phyloP scores from a whole-genome alignment of 2,113 vertebrate species.

The Rattus rattus region DNA sequence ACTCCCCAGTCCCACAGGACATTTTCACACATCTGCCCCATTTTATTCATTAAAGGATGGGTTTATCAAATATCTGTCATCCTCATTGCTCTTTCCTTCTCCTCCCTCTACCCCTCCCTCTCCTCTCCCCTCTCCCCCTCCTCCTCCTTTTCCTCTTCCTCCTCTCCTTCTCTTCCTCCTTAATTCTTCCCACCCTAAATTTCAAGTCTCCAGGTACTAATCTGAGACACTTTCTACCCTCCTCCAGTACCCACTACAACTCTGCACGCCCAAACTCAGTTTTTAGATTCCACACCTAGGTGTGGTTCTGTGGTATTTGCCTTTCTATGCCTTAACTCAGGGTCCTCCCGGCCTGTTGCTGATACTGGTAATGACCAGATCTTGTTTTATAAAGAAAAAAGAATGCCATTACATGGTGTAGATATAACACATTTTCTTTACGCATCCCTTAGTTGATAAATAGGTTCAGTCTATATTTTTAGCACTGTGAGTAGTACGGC shows the following conservation, averaged over 20 bases:
- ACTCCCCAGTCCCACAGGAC: background rate
- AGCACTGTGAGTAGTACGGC: background rate
- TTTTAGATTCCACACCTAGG: background rate
- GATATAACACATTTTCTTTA: background rate
- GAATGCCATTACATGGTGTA: background rate
- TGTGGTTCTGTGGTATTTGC: background rate
- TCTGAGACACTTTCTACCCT: too few species aligned
- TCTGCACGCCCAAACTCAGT: background rate
- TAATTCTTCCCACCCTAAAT: background rate
- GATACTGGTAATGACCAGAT: background rate
- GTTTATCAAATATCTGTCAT: background rate
- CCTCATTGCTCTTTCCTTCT: background rate
- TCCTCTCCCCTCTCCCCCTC: background rate
- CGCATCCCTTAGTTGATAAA: background rate
- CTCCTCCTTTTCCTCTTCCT: too few species aligned
- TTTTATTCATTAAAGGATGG: background rate
- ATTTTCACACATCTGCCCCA: background rate
- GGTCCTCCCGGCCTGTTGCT: background rate
- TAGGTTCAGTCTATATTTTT: background rate
- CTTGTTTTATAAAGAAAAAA: background rate
- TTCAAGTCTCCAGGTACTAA: background rate
- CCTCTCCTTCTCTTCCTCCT: too few species aligned
- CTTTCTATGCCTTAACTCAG: too few species aligned
- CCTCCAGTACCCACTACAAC: background rate
- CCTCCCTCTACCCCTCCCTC: background rate